These are phyloP conservation scores for Sinohyriopsis cumingii DNA, from an alignment of 2,888 invertebrate genomes.

Conservation along the genomic window DNA sequence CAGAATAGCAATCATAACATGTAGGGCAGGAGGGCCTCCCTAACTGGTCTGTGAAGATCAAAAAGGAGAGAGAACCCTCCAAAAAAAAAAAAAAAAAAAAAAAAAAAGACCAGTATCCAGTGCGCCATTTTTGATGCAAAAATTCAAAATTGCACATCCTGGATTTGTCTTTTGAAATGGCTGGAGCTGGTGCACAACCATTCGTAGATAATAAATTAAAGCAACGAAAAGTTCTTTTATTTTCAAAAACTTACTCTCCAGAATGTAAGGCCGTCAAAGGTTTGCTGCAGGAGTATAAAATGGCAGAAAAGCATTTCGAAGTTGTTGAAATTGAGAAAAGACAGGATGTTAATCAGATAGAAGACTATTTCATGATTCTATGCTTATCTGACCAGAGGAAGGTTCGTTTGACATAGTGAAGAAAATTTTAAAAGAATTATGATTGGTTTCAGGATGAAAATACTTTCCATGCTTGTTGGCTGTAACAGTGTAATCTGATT, in stretches of 20 bases:
- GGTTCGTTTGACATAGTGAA: conserved; percentile 40
- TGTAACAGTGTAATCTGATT: no score
- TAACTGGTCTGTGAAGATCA: no score
- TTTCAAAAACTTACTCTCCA: conserved; percentile 62
- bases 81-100: no score
- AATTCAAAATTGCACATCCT: no score
- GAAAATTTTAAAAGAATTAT: no score
- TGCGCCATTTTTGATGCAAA: no score
- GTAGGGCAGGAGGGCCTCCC: no score
- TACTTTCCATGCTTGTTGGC: no score
- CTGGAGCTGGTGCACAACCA: conserved; percentile 59
- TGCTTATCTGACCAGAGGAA: conserved; percentile 64
- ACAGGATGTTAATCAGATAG: conserved; percentile 68
- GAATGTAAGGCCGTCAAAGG: conserved; percentile 51
- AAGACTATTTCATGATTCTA: conserved; percentile 68
- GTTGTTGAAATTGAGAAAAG: conserved; percentile 66
- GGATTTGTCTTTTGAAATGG: conserved; percentile 16
- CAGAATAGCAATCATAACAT: no score
- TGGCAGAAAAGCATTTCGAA: conserved; percentile 55
- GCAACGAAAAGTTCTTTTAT: conserved; percentile 63
- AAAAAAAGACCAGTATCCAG: no score
- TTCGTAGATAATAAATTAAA: conserved; percentile 66
- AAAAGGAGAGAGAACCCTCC: no score
- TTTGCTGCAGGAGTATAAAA: conserved; percentile 50
- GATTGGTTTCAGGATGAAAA: no score